Evolutionary conservation across 2,888 invertebrate genomes (phyloP).

Genomic region (Perizoma affinitatum): DNA sequence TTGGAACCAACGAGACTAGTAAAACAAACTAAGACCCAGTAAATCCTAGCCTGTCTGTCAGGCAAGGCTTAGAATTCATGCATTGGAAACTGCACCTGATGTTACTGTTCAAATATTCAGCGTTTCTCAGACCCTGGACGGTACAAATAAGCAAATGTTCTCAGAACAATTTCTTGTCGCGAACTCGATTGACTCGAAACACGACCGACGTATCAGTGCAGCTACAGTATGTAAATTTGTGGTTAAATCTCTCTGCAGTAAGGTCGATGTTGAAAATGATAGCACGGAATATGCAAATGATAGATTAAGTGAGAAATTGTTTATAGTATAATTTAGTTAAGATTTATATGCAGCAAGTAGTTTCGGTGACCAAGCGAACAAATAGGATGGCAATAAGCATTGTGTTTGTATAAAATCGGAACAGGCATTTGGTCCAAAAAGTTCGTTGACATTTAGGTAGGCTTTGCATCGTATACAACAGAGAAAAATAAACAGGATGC

Average conservation of each 20-base stretch:
- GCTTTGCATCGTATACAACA: background rate
- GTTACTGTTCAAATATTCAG: slow-evolving; percentile 64
- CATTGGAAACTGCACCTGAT: slow-evolving; percentile 38
- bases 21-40: slow-evolving; percentile 20
- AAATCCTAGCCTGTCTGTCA: slow-evolving; percentile 29
- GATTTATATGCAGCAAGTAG: slow-evolving; percentile 70
- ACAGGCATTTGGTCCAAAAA: slow-evolving; percentile 59
- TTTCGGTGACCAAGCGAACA: slow-evolving; percentile 53
- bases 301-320: slow-evolving; percentile 74
- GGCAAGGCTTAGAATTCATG: slow-evolving; percentile 28
- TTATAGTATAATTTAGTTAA: slow-evolving; percentile 68
- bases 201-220: slow-evolving; percentile 45
- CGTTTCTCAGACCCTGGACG: slow-evolving; percentile 59
- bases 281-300: slow-evolving; percentile 48
- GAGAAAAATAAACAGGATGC: too few species aligned
- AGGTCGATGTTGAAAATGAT: slow-evolving; percentile 45
- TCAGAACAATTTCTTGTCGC: slow-evolving; percentile 67
- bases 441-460: slow-evolving; percentile 40
- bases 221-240: slow-evolving; percentile 50
- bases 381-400: slow-evolving; percentile 60
- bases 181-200: slow-evolving; percentile 59
- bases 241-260: slow-evolving; percentile 50
- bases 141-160: slow-evolving; percentile 65
- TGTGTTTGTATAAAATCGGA: slow-evolving; percentile 68
- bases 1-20: slow-evolving; percentile 1